These are phyloP conservation scores for Stegodyphus dumicola DNA, from an alignment of 1,140 invertebrate species.

Conservation along the genomic window DNA sequence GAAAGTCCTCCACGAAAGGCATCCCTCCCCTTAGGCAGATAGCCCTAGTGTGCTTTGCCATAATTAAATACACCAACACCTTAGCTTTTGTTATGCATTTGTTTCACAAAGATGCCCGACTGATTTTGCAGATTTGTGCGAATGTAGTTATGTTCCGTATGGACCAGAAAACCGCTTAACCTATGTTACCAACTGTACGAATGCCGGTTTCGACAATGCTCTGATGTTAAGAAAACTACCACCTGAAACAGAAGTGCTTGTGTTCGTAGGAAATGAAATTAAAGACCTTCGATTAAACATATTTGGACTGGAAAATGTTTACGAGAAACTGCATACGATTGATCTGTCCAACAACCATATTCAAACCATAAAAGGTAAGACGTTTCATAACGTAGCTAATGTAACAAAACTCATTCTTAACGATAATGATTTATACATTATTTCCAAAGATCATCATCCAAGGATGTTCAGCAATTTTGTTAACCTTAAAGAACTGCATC, in stretches of 20 bases:
- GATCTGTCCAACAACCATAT: constrained; percentile 84
- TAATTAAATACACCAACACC: too few species aligned
- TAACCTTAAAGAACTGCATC: constrained; percentile 78
- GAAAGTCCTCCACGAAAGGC: too few species aligned
- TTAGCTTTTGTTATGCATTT: neutral
- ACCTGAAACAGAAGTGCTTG: constrained; percentile 76
- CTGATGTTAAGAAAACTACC: constrained; percentile 75
- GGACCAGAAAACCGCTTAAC: constrained; percentile 61
- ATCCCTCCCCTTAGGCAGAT: too few species aligned
- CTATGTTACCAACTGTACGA: constrained; percentile 81
- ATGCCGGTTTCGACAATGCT: constrained; percentile 74
- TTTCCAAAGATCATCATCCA: constrained; percentile 76
- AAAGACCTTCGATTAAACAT: constrained; percentile 77
- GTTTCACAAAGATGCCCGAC: constrained; percentile 62
- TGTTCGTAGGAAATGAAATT: constrained; percentile 80
- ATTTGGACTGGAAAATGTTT: constrained; percentile 76
- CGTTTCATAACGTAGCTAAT: constrained; percentile 79
- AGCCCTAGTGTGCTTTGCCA: too few species aligned
- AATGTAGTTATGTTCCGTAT: constrained; percentile 67
- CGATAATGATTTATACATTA: constrained; percentile 79
- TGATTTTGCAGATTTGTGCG: constrained; percentile 65
- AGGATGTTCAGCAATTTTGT: constrained; percentile 83
- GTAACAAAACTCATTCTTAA: constrained; percentile 80
- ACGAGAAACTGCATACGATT: constrained; percentile 74
- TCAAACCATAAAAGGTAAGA: constrained; percentile 79